These are phyloP conservation scores for Trilocha varians DNA, from an alignment of 2,888 invertebrate species.

Conservation along the genomic window DNA sequence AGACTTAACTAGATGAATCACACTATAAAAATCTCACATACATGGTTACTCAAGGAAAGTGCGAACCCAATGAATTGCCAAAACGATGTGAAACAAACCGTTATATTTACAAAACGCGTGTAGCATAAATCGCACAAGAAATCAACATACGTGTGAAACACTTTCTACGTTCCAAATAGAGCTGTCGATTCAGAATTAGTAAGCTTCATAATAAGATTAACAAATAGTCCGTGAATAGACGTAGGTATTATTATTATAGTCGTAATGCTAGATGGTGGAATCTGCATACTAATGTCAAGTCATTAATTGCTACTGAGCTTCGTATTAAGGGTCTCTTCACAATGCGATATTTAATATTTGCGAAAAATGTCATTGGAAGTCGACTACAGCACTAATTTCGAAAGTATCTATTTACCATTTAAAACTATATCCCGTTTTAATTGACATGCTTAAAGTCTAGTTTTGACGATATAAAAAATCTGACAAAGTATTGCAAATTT, in stretches of 20 bases:
- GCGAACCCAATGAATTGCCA: neutral
- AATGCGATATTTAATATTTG: neutral
- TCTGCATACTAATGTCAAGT: neutral
- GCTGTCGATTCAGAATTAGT: slow-evolving; percentile 21
- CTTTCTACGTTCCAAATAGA: slow-evolving; percentile 44
- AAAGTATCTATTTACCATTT: too few relatives aligned
- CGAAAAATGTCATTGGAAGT: neutral
- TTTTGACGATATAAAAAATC: too few relatives aligned
- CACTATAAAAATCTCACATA: too few relatives aligned
- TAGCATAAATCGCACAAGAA: neutral
- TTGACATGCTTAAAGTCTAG: too few relatives aligned
- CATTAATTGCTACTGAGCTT: neutral
- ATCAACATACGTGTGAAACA: slow-evolving; percentile 12
- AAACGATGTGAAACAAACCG: slow-evolving; percentile 22
- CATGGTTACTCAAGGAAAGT: neutral
- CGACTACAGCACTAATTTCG: too few relatives aligned
- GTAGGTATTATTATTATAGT: slow-evolving; percentile 21
- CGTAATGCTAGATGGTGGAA: slow-evolving; percentile 7
- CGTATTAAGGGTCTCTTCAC: too few relatives aligned
- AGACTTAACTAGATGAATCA: too few relatives aligned
- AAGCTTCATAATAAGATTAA: slow-evolving; percentile 20
- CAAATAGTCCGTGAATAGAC: slow-evolving; percentile 21
- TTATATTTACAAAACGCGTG: neutral
- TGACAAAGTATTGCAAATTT: too few relatives aligned
- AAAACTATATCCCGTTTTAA: too few relatives aligned